Evolutionary conservation across 2,888 invertebrate species (phyloP).

Genomic region (Drosophila putrida): DNA sequence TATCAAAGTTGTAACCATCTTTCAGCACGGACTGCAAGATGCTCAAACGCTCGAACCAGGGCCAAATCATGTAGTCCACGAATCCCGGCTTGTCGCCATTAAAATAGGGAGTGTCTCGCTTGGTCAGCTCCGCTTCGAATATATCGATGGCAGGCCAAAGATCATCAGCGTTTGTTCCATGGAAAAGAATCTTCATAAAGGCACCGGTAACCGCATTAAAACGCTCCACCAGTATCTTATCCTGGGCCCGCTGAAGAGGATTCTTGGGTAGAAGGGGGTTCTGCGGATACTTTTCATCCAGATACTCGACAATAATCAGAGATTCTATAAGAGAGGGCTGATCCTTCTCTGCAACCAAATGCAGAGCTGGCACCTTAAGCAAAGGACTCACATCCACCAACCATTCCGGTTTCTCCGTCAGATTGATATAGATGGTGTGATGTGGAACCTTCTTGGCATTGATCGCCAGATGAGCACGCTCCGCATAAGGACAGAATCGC

Average conservation of each 20-base stretch:
- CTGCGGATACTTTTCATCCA: conserved; percentile 92
- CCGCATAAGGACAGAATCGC: conserved; percentile 94
- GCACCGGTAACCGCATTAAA: conserved; percentile 73
- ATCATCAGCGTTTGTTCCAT: conserved; percentile 39
- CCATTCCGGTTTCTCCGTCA: conserved; percentile 94
- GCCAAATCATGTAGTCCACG: conserved; percentile 94
- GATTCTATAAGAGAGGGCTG: conserved; percentile 90
- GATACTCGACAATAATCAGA: conserved; percentile 91
- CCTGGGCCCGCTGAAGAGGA: conserved; percentile 84
- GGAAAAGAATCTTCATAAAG: conserved; percentile 72
- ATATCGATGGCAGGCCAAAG: conserved; percentile 86
- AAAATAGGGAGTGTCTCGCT: conserved; percentile 89
- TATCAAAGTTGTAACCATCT: conserved; percentile 85
- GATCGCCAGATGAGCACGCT: conserved; percentile 90
- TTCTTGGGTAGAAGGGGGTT: conserved; percentile 88
- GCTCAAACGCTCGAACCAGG: conserved; percentile 89
- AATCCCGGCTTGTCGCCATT: conserved; percentile 90
- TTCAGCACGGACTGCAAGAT: conserved; percentile 87
- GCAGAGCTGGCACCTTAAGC: conserved; percentile 91
- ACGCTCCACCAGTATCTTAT: conserved; percentile 84
- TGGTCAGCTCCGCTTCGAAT: conserved; percentile 89
- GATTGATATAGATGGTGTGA: conserved; percentile 90
- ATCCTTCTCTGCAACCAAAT: conserved; percentile 87
- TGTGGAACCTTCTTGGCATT: conserved; percentile 92
- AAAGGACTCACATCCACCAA: conserved; percentile 88